Evolutionary conservation across 1,140 invertebrate genomes (phyloP).

Genomic region (Ylistrum balloti): DNA sequence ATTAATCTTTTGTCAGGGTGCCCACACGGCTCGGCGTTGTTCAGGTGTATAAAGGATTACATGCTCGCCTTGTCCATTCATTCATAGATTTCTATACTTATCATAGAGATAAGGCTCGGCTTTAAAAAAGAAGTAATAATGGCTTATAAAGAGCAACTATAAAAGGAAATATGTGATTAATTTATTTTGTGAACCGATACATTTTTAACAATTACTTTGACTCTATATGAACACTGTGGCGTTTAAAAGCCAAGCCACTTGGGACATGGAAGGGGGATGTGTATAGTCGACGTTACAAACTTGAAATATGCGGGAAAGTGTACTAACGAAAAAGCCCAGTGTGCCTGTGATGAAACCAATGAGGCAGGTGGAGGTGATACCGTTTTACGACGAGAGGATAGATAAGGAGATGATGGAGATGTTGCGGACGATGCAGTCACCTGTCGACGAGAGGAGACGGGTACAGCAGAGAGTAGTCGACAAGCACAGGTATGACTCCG

Average conservation of each 20-base stretch:
- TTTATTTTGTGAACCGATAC: conserved; percentile 7
- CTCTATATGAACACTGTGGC: not conserved
- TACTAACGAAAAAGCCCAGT: not conserved
- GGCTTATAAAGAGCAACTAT: conserved; percentile 39
- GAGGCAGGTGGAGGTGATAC: not conserved
- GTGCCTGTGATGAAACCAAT: not conserved
- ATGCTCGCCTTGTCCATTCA: not conserved
- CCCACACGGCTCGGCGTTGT: conserved; percentile 11
- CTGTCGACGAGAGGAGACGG: conserved; percentile 7
- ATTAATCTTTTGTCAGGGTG: conserved; percentile 14
- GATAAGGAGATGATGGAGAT: not conserved
- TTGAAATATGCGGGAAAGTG: not conserved
- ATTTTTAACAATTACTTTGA: not conserved
- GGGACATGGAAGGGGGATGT: conserved; percentile 30
- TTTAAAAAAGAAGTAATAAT: conserved; percentile 24
- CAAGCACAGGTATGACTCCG: not conserved
- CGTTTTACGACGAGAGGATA: not conserved
- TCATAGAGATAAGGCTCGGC: conserved; percentile 13
- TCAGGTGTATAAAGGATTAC: conserved; percentile 25
- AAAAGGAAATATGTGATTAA: conserved; percentile 40
- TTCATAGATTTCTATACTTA: not conserved
- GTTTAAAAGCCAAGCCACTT: conserved; percentile 16
- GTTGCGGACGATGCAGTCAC: not conserved
- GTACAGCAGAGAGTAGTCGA: conserved; percentile 12
- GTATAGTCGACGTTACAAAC: not conserved